Base-by-base conservation (phyloP, 1,140 invertebrate genomes). In the Spodoptera frugiperda region DNA sequence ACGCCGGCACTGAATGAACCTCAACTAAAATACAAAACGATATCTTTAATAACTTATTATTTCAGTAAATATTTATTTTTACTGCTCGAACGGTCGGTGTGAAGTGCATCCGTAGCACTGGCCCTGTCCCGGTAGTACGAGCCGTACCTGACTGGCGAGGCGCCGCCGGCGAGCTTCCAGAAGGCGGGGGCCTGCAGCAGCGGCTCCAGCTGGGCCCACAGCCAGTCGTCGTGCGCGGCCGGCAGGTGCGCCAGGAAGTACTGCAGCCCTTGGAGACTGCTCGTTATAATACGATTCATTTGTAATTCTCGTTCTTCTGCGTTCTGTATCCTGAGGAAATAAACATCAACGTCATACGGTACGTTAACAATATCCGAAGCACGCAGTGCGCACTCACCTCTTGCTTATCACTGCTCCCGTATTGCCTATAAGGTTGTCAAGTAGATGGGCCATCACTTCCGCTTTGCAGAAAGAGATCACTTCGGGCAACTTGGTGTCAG, bases 381-480 rank as follows among this genome's bases (percentile, higher is more conserved):
- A 39, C 6, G 6, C 3, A 9, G 1, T 1, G 14, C 30, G 30
- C 10, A 39, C 84, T 71, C 63, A 93, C 92, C 86, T 90, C 74
- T 86, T 89, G 51, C 59, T 84, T 9, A 92, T 46, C 48, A 84
- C 78, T 4, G 80, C 76, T n/a, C 89, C 87, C 0, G 82, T 78
- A 39, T 86, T 89, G 1, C 87, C 89, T 0, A 81, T 82, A 0
- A 93, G 78, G 59, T 89, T 91, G 6, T 90, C 89, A 0, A 83
- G 14, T 1, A 92, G 48, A 12, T 90, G 76, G 0, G 81, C 25
- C 6, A 90, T 68, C 8, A 93, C 83, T 61, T 93, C 92, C 10
- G 76, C 61, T 53, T 90, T 92, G 76, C 92, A 92, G 78, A 92
- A 93, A 0, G 87, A 85, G n/a, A 93, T 82, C 4, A 88, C 91